A percentile compares a stretch with the other conserved stretches of the same genome.
phyloP scores from a whole-genome alignment of 2,797 vertebrate genomes.

The Nothura maculosa region DNA sequence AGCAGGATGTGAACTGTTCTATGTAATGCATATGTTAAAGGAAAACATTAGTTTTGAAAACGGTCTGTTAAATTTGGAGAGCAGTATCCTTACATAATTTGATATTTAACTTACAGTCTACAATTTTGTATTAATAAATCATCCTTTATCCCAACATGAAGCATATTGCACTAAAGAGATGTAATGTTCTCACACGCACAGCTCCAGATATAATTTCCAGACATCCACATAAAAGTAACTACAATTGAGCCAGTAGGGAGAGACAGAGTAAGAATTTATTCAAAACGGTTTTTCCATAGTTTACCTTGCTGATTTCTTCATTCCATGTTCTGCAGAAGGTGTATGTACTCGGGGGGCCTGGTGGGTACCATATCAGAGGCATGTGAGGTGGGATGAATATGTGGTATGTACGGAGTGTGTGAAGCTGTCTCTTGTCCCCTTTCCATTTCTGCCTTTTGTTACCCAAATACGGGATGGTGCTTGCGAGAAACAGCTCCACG shows the following conservation, averaged over 20 bases:
- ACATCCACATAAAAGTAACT: fast-evolving
- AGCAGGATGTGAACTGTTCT: not conserved
- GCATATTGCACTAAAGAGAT: not conserved
- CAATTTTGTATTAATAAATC: not conserved
- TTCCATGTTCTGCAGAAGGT: not conserved
- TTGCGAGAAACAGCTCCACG: not conserved
- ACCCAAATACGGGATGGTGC: not conserved
- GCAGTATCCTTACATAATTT: not conserved
- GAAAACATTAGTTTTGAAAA: not conserved
- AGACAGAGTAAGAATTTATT: not conserved
- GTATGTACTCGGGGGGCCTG: fast-evolving
- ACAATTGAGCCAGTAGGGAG: not conserved
- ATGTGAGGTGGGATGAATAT: not conserved
- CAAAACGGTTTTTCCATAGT: not conserved
- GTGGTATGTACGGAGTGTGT: not conserved
- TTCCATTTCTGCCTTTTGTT: not conserved
- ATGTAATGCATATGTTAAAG: not conserved
- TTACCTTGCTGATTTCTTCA: not conserved
- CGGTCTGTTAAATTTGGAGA: not conserved
- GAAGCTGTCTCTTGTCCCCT: not conserved
- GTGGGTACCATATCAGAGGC: not conserved
- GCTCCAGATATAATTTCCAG: not conserved
- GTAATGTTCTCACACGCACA: not conserved
- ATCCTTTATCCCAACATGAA: not conserved
- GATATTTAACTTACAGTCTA: not conserved